These are phyloP conservation scores for Caenorhabditis remanei DNA, from an alignment of 1,140 invertebrate species.

Conservation along the genomic window DNA sequence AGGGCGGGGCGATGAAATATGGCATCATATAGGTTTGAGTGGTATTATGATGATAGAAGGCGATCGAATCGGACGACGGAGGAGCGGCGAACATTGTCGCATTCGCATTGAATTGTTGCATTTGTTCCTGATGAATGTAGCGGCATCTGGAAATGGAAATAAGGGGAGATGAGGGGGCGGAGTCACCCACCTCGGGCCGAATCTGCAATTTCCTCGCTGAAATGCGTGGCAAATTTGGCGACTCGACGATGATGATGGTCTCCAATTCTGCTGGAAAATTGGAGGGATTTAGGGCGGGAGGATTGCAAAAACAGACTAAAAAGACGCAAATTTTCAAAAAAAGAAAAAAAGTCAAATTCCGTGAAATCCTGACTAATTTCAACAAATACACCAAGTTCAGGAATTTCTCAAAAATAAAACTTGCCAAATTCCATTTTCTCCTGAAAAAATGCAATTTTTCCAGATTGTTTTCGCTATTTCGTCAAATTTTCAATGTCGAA, in stretches of 20 bases:
- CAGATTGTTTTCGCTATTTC: too few species aligned
- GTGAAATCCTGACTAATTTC: too few species aligned
- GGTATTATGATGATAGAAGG: neutral
- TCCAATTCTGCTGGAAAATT: too few species aligned
- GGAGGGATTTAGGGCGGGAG: too few species aligned
- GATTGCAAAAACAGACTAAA: too few species aligned
- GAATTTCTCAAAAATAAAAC: too few species aligned
- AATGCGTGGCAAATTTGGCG: constrained; percentile 11
- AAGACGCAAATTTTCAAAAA: too few species aligned
- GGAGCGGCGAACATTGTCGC: neutral
- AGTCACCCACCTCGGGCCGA: constrained; percentile 3
- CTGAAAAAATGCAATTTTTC: neutral
- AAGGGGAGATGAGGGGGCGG: too few species aligned
- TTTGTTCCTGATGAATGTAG: neutral
- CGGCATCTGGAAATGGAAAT: constrained; percentile 6
- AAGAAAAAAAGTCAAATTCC: too few species aligned
- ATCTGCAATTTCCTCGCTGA: constrained; percentile 18
- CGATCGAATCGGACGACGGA: neutral
- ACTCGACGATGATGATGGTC: neutral
- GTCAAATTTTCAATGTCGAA: too few species aligned
- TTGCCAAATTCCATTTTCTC: too few species aligned
- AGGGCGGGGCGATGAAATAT: constrained; percentile 14
- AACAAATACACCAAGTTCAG: too few species aligned
- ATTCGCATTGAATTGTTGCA: constrained; percentile 14
- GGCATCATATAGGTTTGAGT: neutral